Evolutionary conservation across 2,113 vertebrate genomes (phyloP).

Genomic region (Silurus asotus): DNA sequence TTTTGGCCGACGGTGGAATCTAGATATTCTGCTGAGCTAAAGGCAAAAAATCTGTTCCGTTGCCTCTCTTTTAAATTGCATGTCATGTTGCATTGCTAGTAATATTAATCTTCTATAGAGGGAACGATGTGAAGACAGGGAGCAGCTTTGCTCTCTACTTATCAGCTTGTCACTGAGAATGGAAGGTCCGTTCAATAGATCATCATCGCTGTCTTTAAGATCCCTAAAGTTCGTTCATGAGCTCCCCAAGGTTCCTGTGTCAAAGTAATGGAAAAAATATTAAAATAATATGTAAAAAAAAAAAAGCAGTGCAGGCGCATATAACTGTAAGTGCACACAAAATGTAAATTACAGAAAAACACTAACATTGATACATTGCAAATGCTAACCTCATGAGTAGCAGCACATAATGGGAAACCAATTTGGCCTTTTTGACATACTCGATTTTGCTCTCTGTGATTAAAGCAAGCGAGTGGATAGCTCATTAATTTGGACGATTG

Average conservation of each 20-base stretch:
- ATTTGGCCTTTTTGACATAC: conserved; percentile 29
- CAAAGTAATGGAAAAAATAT: not conserved
- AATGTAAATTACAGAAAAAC: not conserved
- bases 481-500: conserved; percentile 77
- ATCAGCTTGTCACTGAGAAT: conserved; percentile 48
- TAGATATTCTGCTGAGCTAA: conserved; percentile 46
- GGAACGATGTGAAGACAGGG: conserved; percentile 24
- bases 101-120: conserved; percentile 55
- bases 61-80: conserved; percentile 50
- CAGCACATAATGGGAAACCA: not conserved
- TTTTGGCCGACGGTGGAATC: conserved; percentile 23
- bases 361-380: conserved; percentile 6
- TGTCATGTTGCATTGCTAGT: conserved; percentile 54
- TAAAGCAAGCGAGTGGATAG: conserved; percentile 48
- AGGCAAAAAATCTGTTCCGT: conserved; percentile 43
- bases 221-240: conserved; percentile 5
- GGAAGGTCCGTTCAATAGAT: conserved; percentile 37
- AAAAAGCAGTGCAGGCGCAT: not conserved
- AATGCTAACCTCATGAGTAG: not conserved
- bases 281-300: not conserved
- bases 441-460: conserved; percentile 36
- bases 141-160: conserved; percentile 46
- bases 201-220: conserved; percentile 22
- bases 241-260: not conserved
- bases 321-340: not conserved